phyloP scores from a whole-genome alignment of 2,113 vertebrate species.

The Blennius ocellaris region DNA sequence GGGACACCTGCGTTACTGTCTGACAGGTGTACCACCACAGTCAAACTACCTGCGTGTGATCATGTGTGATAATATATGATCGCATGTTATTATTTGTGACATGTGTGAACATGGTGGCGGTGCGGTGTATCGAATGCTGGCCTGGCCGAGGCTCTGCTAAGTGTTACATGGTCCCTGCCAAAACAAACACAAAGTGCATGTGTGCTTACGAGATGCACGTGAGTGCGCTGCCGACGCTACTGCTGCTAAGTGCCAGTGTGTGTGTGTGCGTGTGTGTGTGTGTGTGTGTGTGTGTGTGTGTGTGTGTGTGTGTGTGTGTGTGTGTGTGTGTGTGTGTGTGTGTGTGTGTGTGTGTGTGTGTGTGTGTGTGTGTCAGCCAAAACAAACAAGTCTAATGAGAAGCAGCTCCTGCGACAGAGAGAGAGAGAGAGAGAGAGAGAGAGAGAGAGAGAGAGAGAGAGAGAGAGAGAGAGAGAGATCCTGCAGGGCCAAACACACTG shows the following conservation, averaged over 20 bases:
- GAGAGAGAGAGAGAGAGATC: slow-evolving; percentile 48
- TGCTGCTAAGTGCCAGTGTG: slow-evolving; percentile 80
- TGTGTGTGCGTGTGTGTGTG: slow-evolving; percentile 57
- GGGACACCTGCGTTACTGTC: too few species aligned
- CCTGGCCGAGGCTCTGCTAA: slow-evolving; percentile 75
- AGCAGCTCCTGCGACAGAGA: slow-evolving; percentile 81
- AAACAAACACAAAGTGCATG: slow-evolving; percentile 76
- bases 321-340: slow-evolving; percentile 59
- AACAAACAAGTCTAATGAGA: slow-evolving; percentile 86
- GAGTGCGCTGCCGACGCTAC: slow-evolving; percentile 25
- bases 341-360: slow-evolving; percentile 59
- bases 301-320: slow-evolving; percentile 59
- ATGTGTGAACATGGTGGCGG: too few species aligned
- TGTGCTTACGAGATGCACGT: background rate
- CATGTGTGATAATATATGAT: too few species aligned
- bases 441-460: slow-evolving; percentile 33
- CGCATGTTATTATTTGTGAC: too few species aligned
- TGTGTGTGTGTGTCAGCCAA: slow-evolving; percentile 77
- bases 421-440: slow-evolving; percentile 28
- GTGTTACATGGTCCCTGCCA: slow-evolving; percentile 81
- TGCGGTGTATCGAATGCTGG: slow-evolving; percentile 73
- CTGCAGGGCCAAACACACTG: slow-evolving; percentile 80
- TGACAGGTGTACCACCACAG: too few species aligned
- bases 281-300: slow-evolving; percentile 59
- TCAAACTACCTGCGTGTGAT: too few species aligned